Base-by-base conservation (phyloP, 2,888 invertebrate genomes). In the Leptinotarsa peninsularis region DNA sequence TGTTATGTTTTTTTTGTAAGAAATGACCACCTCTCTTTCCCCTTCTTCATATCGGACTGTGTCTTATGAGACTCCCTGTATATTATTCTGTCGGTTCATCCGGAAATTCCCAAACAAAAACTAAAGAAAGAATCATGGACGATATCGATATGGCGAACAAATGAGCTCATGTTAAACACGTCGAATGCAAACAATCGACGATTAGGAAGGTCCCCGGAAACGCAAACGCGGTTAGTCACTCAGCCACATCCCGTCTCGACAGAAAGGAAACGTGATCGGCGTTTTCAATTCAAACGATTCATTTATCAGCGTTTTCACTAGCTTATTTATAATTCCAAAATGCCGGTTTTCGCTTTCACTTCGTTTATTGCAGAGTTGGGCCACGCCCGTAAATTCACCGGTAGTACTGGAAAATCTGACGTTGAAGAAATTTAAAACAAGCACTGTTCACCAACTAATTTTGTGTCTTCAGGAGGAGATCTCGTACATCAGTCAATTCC, bases 121-220 rank as follows among this genome's bases (percentile, higher is more conserved):
- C 18, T 54, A 13, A 54, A 58, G 21, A 23, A 58, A 27, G 14
- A 58, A 27, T 58, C 17, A 58, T 23, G 58, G 15, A 3, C 58
- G 13, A 58, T 23, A 23, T 58, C 58, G 58, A 58, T 58, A 58
- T 58, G 58, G 58, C 58, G 58, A 58, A 58, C 58, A 58, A 58
- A 58, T 58, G 58, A 58, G 23, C 58, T 58, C 58, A 58, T 23
- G 23, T 58, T 58, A 23, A 58, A 23, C 63, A 63, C 63, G n/a
- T 63, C 27, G 33, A 33, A 49, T 17, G 50, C 52, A n/a, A 54
- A 50, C 68, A 68, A 68, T 50, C 52, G 27, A 23, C 54, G 54
- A 68, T 68, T 43, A 63, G 63, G 63, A 63, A 63, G 43, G 63
- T 33, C 52, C 68, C 68, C 68, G 70, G 70, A 70, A 70, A 70